These are phyloP conservation scores for Drosophila santomea DNA, from an alignment of 1,140 invertebrate genomes.

Conservation along the genomic window DNA sequence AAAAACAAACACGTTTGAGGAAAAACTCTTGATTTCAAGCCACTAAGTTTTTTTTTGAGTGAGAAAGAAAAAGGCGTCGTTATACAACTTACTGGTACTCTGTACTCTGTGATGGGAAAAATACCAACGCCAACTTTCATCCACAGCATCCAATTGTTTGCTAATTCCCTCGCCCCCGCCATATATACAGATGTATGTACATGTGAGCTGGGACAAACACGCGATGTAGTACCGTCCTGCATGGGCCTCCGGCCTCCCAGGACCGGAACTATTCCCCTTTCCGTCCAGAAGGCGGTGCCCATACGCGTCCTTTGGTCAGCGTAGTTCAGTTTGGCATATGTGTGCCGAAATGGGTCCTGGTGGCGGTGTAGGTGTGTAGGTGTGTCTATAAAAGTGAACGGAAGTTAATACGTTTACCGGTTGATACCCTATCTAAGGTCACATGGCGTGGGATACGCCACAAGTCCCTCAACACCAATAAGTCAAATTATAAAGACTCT, in stretches of 20 bases:
- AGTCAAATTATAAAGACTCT: background rate
- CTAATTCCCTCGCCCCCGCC: background rate
- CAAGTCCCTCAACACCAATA: background rate
- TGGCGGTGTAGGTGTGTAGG: slow-evolving; percentile 32
- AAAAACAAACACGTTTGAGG: background rate
- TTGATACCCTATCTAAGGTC: slow-evolving; percentile 17
- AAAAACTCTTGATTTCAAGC: too few species aligned
- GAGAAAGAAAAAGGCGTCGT: background rate
- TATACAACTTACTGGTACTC: slow-evolving; percentile 25
- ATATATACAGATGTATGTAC: slow-evolving; percentile 7
- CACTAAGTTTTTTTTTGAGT: slow-evolving; percentile 1
- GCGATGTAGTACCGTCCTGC: slow-evolving; percentile 41
- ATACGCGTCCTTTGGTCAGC: slow-evolving; percentile 51
- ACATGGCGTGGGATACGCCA: background rate
- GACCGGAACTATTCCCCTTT: slow-evolving; percentile 5
- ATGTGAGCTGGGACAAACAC: slow-evolving; percentile 38
- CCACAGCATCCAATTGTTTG: slow-evolving; percentile 45
- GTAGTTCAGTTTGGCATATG: slow-evolving; percentile 53
- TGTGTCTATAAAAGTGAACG: slow-evolving; percentile 76
- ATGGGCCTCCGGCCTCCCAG: slow-evolving; percentile 27
- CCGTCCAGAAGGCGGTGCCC: slow-evolving; percentile 19
- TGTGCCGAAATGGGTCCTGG: slow-evolving; percentile 4
- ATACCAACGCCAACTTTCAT: slow-evolving; percentile 1
- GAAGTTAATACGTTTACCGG: slow-evolving; percentile 81
- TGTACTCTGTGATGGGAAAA: slow-evolving; percentile 3